These are phyloP conservation scores for Carettochelys insculpta DNA, from an alignment of 2,113 vertebrate species.

Conservation along the genomic window DNA sequence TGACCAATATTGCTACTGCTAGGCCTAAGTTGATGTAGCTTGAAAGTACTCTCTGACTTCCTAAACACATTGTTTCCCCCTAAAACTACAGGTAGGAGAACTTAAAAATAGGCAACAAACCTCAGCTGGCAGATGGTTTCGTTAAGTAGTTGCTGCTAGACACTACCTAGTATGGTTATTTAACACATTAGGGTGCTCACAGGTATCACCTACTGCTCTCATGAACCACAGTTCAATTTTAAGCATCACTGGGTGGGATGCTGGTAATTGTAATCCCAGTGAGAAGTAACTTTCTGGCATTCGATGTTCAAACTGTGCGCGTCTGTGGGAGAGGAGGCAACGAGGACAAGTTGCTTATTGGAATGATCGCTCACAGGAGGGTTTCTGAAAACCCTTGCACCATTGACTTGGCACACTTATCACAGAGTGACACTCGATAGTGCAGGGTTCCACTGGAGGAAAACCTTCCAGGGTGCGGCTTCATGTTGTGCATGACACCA, in stretches of 20 bases:
- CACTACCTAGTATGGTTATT: slow-evolving; percentile 71
- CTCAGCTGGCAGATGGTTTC: slow-evolving; percentile 72
- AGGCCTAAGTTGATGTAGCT: slow-evolving; percentile 18
- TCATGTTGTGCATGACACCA: slow-evolving; percentile 11
- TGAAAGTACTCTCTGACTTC: slow-evolving; percentile 39
- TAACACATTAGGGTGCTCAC: slow-evolving; percentile 78
- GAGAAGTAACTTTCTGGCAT: slow-evolving; percentile 63
- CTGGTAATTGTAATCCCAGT: slow-evolving; percentile 71
- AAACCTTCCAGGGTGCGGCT: slow-evolving; percentile 15
- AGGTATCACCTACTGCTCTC: slow-evolving; percentile 71
- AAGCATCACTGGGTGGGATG: slow-evolving; percentile 75
- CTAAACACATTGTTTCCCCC: slow-evolving; percentile 55
- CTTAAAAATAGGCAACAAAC: slow-evolving; percentile 57
- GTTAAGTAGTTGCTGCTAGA: slow-evolving; percentile 63
- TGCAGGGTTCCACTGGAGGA: background rate
- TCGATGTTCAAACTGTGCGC: slow-evolving; percentile 27
- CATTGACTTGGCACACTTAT: slow-evolving; percentile 50
- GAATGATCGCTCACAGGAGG: slow-evolving; percentile 58
- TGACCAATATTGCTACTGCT: slow-evolving; percentile 18
- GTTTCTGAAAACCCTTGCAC: slow-evolving; percentile 54
- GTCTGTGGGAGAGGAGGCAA: background rate
- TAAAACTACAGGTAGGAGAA: slow-evolving; percentile 63
- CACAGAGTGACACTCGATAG: slow-evolving; percentile 46
- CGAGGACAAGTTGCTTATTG: slow-evolving; percentile 35
- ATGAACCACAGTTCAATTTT: slow-evolving; percentile 80